These are phyloP conservation scores for Vidua chalybeata DNA, from an alignment of 2,113 vertebrate genomes.

Conservation along the genomic window DNA sequence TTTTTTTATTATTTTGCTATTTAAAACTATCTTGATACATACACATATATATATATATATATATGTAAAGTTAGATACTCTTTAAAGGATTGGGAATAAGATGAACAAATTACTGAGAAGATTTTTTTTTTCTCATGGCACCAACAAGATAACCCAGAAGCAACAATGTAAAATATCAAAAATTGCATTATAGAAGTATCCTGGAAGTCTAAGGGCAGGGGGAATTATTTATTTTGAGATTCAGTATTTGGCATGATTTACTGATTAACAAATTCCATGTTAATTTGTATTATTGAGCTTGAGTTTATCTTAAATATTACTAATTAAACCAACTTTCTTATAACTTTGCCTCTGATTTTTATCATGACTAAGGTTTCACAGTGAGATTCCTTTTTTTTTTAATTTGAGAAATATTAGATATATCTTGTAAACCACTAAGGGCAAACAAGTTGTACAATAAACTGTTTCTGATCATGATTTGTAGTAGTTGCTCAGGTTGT, in stretches of 20 bases:
- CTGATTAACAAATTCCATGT: neutral
- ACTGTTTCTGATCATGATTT: neutral
- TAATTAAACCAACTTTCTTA: neutral
- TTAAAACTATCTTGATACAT: neutral
- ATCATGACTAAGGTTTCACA: neutral
- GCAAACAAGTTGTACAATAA: neutral
- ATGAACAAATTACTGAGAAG: neutral
- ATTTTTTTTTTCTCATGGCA: neutral
- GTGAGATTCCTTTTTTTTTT: neutral
- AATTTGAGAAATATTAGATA: neutral
- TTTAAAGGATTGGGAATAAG: neutral
- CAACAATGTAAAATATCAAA: neutral
- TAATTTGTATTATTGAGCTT: neutral
- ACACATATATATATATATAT: too few species aligned
- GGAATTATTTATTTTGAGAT: neutral
- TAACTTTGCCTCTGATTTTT: neutral
- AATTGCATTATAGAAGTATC: neutral
- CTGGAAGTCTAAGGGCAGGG: neutral
- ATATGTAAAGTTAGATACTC: neutral
- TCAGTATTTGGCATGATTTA: neutral
- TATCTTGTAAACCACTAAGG: neutral
- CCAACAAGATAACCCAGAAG: neutral
- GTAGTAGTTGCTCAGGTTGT: neutral
- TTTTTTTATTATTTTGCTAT: neutral
- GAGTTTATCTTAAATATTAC: neutral